Percentiles rank a stretch among this genome's conserved stretches.
phyloP scores from a whole-genome alignment of 2,113 vertebrate genomes.

The Leucoraja erinaceus region DNA sequence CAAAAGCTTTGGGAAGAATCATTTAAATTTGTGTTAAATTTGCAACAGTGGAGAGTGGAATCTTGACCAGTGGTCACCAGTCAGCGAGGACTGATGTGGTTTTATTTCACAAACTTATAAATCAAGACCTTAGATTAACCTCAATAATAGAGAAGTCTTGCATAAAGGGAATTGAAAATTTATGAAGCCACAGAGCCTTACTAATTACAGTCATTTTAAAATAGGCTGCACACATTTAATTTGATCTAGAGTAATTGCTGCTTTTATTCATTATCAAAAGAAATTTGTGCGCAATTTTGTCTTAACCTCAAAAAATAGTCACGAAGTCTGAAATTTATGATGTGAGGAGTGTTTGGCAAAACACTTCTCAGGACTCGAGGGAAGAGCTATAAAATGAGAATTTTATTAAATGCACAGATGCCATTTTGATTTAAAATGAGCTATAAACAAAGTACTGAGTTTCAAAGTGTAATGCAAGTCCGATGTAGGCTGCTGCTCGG shows the following conservation, averaged over 20 bases:
- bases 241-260: conserved; percentile 36
- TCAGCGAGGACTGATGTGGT: neutral
- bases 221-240: conserved; percentile 35
- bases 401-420: conserved; percentile 39
- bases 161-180: conserved; percentile 37
- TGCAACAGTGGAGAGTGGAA: neutral
- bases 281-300: conserved; percentile 38
- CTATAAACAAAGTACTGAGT: conserved; percentile 29
- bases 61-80: neutral
- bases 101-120: neutral
- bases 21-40: neutral
- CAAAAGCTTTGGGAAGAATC: neutral
- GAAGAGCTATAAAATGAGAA: conserved; percentile 29
- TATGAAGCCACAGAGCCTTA: conserved; percentile 27
- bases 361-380: conserved; percentile 30
- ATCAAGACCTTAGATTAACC: conserved; percentile 28
- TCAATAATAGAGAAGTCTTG: conserved; percentile 32
- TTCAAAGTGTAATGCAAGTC: conserved; percentile 2
- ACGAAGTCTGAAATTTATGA: conserved; percentile 30
- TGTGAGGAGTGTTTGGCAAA: conserved; percentile 34
- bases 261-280: conserved; percentile 39
- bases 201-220: conserved; percentile 35
- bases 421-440: conserved; percentile 36
- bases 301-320: conserved; percentile 30
- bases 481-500: neutral